These are phyloP conservation scores for Taurulus bubalis DNA, from an alignment of 2,113 vertebrate genomes.

Conservation along the genomic window DNA sequence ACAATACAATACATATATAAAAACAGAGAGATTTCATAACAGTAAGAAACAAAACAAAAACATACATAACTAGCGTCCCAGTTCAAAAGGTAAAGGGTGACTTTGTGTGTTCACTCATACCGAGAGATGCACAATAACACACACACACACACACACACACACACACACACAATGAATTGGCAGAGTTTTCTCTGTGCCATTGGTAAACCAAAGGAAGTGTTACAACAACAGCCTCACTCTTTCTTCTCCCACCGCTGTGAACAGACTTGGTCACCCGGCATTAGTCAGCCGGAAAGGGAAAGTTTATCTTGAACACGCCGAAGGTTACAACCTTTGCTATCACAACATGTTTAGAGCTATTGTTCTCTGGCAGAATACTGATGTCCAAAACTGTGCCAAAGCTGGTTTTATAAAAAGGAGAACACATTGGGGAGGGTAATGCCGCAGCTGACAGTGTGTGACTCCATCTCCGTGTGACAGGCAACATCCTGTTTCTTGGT, in stretches of 20 bases:
- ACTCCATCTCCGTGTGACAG: constrained; percentile 48
- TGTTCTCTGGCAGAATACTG: constrained; percentile 63
- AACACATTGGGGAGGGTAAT: constrained; percentile 21
- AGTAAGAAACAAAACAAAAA: no score
- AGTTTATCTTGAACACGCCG: constrained; percentile 60
- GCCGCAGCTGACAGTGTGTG: constrained; percentile 31
- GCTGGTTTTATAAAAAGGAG: constrained; percentile 20
- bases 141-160: constrained; percentile 35
- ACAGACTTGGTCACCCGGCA: constrained; percentile 41
- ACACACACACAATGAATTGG: constrained; percentile 53
- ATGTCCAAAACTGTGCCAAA: constrained; percentile 55
- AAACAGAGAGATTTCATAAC: no score
- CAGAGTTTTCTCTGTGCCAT: constrained; percentile 44
- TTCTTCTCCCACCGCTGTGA: constrained; percentile 34
- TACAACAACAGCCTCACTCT: constrained; percentile 55
- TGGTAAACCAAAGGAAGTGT: constrained; percentile 50
- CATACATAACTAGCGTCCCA: no score
- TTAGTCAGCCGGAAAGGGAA: constrained; percentile 62
- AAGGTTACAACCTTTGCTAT: constrained; percentile 62
- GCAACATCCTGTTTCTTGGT: constrained; percentile 60
- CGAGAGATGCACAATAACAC: constrained; percentile 19
- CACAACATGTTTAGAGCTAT: constrained; percentile 52
- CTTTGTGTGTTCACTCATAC: not conserved
- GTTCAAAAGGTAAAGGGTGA: not conserved
- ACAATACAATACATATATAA: no score